Evolutionary conservation across 2,797 vertebrate species (phyloP), one percentile per base, ranked within the genome.

Genomic region (Atherinosoma microstoma): DNA sequence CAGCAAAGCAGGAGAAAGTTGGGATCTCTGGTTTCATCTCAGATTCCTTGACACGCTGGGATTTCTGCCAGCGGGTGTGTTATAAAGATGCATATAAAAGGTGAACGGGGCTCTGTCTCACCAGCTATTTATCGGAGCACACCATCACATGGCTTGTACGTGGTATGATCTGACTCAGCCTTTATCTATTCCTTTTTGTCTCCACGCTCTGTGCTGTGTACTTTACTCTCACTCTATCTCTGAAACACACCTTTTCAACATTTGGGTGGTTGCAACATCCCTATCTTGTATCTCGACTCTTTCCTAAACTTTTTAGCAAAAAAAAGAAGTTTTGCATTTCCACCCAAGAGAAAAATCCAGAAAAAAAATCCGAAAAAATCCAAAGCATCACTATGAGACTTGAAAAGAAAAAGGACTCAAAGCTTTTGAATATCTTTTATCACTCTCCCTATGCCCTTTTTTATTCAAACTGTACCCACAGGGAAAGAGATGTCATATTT

Each of bases 351-450:
- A 79, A 91, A 27, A 88, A 89, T 79, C 84, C 76, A 86, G 79
- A 85, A 58, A 87, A 79, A 32, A 32, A 32, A 4, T 32, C 79
- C 42, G 24, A 47, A 85, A 84, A 88, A 76, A 77, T 80, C 79
- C 69, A 78, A 78, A 80, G 79, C 85, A 84, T 81, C 82, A 85
- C 76, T 89, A 82, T 85, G 75, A 86, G 71, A 87, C 84, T 91
- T 88, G 79, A 89, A 89, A 89, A 86, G 83, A 71, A 90, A 27
- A 86, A 64, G 78, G 80, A 84, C 79, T 64, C 67, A 75, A 58
- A 73, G 54, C 57, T 85, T 90, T 83, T 87, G 47, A 89, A 87
- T 79, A 82, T 85, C 58, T 87, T 84, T 83, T 76, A 64, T 65
- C 63, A 58, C 74, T 76, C 68, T 65, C 72, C 29, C 20, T 22